phyloP scores from a whole-genome alignment of 2,113 vertebrate genomes.

The Petromus typicus region DNA sequence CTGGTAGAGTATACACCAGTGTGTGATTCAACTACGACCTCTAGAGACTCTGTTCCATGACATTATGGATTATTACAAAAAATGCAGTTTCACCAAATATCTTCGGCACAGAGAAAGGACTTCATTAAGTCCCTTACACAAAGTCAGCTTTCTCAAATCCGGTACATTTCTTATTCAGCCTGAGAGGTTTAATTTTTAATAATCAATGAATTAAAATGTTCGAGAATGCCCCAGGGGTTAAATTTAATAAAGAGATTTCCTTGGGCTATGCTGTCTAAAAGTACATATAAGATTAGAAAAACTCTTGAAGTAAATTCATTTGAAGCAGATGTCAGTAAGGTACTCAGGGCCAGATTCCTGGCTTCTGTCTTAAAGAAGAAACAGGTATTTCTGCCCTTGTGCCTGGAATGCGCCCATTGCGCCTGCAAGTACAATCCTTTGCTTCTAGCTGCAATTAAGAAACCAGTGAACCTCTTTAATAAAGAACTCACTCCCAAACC shows the following conservation, averaged over 20 bases:
- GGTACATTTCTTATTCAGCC: slow-evolving; percentile 40
- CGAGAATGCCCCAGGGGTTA: slow-evolving; percentile 33
- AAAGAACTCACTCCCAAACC: neutral
- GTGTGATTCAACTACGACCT: neutral
- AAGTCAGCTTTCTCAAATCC: slow-evolving; percentile 46
- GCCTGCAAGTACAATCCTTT: neutral
- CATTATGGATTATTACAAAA: neutral
- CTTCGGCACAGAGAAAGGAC: neutral
- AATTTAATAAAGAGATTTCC: slow-evolving; percentile 66
- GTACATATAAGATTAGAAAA: neutral
- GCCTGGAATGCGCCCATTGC: neutral
- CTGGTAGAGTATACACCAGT: neutral
- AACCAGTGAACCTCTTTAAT: neutral
- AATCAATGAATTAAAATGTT: slow-evolving; percentile 68
- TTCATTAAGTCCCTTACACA: neutral
- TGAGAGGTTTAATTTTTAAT: slow-evolving; percentile 74
- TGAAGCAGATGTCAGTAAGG: neutral
- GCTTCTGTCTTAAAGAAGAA: neutral
- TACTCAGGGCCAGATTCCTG: neutral
- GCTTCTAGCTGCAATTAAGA: neutral
- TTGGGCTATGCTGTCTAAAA: slow-evolving; percentile 7
- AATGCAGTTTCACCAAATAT: neutral
- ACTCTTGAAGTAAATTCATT: slow-evolving; percentile 34
- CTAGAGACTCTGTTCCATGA: neutral
- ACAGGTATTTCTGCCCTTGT: neutral